Percentiles rank a stretch among this genome's conserved stretches.
phyloP scores from a whole-genome alignment of 2,113 vertebrate genomes.

The Marcusenius ussheri region DNA sequence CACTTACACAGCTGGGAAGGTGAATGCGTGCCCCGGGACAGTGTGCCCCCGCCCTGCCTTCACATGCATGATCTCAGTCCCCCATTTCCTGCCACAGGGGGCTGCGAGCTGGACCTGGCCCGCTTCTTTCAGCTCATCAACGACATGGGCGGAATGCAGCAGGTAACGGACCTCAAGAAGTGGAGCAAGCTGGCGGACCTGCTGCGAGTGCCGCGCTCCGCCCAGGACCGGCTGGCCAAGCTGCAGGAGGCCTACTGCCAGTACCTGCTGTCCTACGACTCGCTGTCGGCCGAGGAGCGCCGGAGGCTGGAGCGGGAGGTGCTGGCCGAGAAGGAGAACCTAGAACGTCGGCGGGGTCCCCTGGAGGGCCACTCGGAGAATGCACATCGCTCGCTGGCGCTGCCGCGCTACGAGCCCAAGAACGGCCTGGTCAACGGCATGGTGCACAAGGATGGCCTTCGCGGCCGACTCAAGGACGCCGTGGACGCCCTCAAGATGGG shows the following conservation, averaged over 20 bases:
- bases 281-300: constrained; percentile 82
- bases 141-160: constrained; percentile 99
- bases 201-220: constrained; percentile 90
- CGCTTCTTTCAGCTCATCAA: constrained; percentile 96
- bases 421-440: constrained; percentile 57
- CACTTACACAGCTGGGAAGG: not conserved
- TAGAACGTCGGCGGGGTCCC: constrained; percentile 87
- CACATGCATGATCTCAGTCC: not conserved
- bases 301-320: constrained; percentile 81
- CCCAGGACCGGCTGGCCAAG: constrained; percentile 97
- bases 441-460: constrained; percentile 69
- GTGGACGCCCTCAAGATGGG: constrained; percentile 78
- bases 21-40: not conserved
- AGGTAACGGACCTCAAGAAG: constrained; percentile 99
- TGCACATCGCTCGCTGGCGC: constrained; percentile 68
- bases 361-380: constrained; percentile 83
- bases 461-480: constrained; percentile 79
- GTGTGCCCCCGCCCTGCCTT: not conserved
- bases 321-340: constrained; percentile 84
- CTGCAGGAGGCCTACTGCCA: constrained; percentile 98
- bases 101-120: constrained; percentile 96
- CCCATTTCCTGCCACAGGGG: constrained; percentile 54
- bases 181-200: constrained; percentile 97
- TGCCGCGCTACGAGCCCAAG: constrained; percentile 90
- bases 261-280: constrained; percentile 96